A percentile compares a stretch with the other conserved stretches of the same genome.
Evolutionary conservation across 1,140 invertebrate genomes (phyloP).

Genomic region (Heliconius hewitsoni): DNA sequence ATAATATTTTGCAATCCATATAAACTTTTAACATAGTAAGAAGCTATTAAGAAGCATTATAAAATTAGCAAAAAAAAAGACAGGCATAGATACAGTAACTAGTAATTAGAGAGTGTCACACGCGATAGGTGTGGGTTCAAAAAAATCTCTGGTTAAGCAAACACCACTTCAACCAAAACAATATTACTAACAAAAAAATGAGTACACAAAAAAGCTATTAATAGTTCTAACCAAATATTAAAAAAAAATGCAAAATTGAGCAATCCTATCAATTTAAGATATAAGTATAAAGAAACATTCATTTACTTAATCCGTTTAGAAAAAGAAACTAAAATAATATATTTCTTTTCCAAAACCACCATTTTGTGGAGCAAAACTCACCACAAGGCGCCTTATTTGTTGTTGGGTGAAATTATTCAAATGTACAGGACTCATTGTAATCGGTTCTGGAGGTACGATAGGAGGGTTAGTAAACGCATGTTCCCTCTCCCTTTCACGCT

Average conservation of each 20-base stretch:
- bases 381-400: constrained; percentile 64
- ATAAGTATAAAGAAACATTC: too few relatives aligned
- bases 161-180: too few relatives aligned
- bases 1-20: not conserved
- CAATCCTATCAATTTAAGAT: too few relatives aligned
- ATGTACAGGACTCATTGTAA: constrained; percentile 13
- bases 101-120: not conserved
- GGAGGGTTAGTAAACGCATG: not conserved
- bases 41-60: not conserved
- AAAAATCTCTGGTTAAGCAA: too few relatives aligned
- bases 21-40: not conserved
- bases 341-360: too few relatives aligned
- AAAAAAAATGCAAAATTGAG: too few relatives aligned
- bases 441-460: not conserved
- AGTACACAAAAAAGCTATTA: too few relatives aligned
- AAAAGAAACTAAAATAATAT: too few relatives aligned
- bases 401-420: constrained; percentile 46
- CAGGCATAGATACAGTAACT: too few relatives aligned
- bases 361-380: constrained; percentile 23
- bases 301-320: too few relatives aligned
- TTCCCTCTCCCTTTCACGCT: constrained; percentile 22
- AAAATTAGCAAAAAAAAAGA: not conserved
- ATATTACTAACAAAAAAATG: too few relatives aligned
- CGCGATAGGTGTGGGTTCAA: not conserved
- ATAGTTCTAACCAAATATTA: too few relatives aligned